Percentiles rank a stretch among this genome's conserved stretches.
phyloP scores from a whole-genome alignment of 1,140 invertebrate genomes.

The Brachionus koreanus region DNA sequence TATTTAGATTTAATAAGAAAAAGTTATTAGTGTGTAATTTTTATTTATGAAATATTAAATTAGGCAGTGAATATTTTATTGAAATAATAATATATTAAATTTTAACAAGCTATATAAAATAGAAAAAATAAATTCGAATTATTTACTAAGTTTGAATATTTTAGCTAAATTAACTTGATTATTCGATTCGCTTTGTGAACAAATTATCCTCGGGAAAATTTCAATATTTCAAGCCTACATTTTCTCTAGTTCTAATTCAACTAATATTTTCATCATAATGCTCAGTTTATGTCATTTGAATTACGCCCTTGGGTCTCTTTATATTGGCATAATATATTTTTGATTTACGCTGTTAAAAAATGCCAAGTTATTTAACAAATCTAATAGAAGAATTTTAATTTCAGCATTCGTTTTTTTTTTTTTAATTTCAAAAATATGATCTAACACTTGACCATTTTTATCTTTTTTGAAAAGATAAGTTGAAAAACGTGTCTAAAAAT shows the following conservation, averaged over 20 bases:
- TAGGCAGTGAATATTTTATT: slow-evolving; percentile 3
- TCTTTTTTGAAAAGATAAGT: neutral
- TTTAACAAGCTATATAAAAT: neutral
- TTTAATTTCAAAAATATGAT: neutral
- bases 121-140: neutral
- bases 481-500: neutral
- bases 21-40: neutral
- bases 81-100: neutral
- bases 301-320: neutral
- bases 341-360: neutral
- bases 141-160: neutral
- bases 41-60: neutral
- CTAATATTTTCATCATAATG: neutral
- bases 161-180: neutral
- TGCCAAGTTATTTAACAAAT: neutral
- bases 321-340: neutral
- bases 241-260: neutral
- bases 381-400: neutral
- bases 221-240: neutral
- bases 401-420: neutral
- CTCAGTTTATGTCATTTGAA: neutral
- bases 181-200: neutral
- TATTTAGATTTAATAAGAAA: neutral
- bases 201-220: neutral
- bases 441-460: neutral